Conservation (phyloP, 2,888 invertebrate species). For the Phalera bucephala region DNA sequence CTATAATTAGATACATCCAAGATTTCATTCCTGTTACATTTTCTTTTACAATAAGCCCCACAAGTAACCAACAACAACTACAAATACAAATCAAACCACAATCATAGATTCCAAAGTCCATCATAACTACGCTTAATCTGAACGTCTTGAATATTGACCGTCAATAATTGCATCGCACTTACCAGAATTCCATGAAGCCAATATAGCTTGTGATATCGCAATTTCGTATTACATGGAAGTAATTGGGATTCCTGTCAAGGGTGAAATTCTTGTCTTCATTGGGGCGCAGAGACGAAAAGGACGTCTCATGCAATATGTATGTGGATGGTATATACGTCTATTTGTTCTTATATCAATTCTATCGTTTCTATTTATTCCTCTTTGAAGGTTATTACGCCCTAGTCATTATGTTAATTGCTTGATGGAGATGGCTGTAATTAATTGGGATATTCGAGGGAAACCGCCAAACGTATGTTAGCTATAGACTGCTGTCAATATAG, state of each 20-base stretch:
- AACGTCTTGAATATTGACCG: too few species aligned
- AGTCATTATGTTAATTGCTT: constrained; percentile 19
- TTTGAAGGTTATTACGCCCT: constrained; percentile 23
- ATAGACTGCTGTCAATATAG: too few species aligned
- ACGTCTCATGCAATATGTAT: constrained; percentile 51
- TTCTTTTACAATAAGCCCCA: too few species aligned
- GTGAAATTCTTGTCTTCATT: constrained; percentile 60
- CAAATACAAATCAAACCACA: too few species aligned
- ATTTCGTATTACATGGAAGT: constrained; percentile 52
- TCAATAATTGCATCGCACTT: constrained; percentile 1
- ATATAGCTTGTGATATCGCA: constrained; percentile 27
- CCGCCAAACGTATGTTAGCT: too few species aligned
- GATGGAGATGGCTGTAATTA: constrained; percentile 5
- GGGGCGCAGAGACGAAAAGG: constrained; percentile 29
- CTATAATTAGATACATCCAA: too few species aligned
- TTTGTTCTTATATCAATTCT: constrained; percentile 34
- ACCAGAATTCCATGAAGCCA: neutral
- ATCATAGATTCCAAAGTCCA: too few species aligned
- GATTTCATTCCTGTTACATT: too few species aligned
- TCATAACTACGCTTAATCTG: too few species aligned
- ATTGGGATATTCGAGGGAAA: too few species aligned
- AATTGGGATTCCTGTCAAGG: constrained; percentile 60
- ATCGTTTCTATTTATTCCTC: constrained; percentile 28
- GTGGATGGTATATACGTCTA: constrained; percentile 24
- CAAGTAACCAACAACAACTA: too few species aligned